Evolutionary conservation across 2,797 vertebrate genomes (phyloP).

Genomic region (Acrossocheilus fasciatus): DNA sequence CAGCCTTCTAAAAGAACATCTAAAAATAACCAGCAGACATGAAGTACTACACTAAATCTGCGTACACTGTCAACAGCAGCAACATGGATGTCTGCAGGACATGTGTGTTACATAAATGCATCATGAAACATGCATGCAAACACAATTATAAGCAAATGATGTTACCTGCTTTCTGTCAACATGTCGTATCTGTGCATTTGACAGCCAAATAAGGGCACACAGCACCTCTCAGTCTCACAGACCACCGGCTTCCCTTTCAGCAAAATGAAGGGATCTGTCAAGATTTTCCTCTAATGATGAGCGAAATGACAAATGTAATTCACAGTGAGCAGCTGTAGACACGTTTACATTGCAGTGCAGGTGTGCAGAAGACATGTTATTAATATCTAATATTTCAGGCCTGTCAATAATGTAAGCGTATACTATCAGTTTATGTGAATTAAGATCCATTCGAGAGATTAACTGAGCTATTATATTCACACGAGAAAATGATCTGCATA

Average conservation of each 20-base stretch:
- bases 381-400: neutral
- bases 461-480: neutral
- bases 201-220: conserved; percentile 11
- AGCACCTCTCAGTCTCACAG: conserved; percentile 8
- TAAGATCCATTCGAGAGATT: neutral
- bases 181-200: conserved; percentile 60
- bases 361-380: neutral
- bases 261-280: conserved; percentile 17
- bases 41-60: conserved; percentile 12
- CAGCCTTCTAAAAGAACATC: conserved; percentile 28
- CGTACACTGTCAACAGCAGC: conserved; percentile 20
- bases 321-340: neutral
- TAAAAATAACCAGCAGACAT: conserved; percentile 51
- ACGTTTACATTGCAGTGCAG: conserved; percentile 6
- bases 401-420: neutral
- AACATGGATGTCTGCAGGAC: neutral
- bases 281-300: conserved; percentile 18
- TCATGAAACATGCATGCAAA: neutral
- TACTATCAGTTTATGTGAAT: neutral
- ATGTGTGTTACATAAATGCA: neutral
- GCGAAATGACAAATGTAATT: neutral
- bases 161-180: conserved; percentile 71
- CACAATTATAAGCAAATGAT: neutral
- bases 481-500: neutral
- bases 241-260: conserved; percentile 24